Conservation (phyloP, 1,140 invertebrate species). For the Metopolophium dirhodum region DNA sequence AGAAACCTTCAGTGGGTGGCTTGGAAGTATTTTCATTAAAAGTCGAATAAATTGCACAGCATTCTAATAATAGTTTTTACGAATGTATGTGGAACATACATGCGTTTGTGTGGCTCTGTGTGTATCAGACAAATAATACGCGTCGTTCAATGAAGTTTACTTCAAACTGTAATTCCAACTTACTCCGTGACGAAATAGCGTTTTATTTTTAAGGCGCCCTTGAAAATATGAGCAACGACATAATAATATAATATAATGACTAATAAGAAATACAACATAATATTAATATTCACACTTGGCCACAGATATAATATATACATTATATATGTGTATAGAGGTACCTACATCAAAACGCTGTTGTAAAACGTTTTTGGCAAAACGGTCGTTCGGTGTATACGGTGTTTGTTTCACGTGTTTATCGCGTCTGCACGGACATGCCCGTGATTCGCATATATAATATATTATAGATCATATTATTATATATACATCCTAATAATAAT, state of each 20-base stretch:
- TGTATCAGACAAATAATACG: not conserved
- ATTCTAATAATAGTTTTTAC: not conserved
- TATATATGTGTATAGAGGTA: not conserved
- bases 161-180: not conserved
- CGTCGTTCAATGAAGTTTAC: not conserved
- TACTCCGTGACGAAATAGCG: not conserved
- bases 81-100: not conserved
- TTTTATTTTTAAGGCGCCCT: conserved; percentile 31
- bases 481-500: not conserved
- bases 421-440: not conserved
- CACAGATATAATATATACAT: not conserved
- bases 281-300: not conserved
- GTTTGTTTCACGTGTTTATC: not conserved
- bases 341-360: not conserved
- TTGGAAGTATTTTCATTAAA: not conserved
- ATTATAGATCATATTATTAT: not conserved
- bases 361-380: not conserved
- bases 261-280: not conserved
- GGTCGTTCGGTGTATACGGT: not conserved
- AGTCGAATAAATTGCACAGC: not conserved
- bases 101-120: not conserved
- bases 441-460: not conserved
- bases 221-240: not conserved
- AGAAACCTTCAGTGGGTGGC: not conserved
- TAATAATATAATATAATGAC: conserved; percentile 12